Percentiles rank a stretch among this genome's conserved stretches.
Conservation (phyloP, 2,888 invertebrate species). For the Ennomos erosarius region DNA sequence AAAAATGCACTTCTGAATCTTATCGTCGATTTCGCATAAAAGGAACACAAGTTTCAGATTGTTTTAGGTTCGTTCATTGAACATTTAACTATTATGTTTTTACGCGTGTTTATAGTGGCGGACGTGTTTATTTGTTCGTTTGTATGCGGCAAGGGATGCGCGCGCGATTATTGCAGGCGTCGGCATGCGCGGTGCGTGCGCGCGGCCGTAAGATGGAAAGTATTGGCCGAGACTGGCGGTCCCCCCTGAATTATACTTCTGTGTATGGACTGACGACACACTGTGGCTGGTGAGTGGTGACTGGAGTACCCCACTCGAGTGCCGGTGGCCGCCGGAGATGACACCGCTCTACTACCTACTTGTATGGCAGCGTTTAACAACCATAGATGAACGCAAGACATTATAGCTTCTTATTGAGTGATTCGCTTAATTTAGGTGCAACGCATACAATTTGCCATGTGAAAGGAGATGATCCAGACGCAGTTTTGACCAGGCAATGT, state of each 20-base stretch:
- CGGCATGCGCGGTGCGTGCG: constrained; percentile 2
- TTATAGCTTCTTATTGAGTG: too few relatives aligned
- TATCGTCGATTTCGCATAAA: constrained; percentile 39
- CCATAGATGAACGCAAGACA: too few relatives aligned
- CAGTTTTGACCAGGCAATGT: too few relatives aligned
- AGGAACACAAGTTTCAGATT: constrained; percentile 35
- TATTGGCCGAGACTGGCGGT: constrained; percentile 15
- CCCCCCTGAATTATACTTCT: not conserved
- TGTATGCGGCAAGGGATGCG: constrained; percentile 7
- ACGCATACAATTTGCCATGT: too few relatives aligned
- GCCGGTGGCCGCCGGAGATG: not conserved
- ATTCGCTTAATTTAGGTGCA: too few relatives aligned
- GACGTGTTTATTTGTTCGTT: constrained; percentile 7
- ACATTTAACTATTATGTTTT: constrained; percentile 6
- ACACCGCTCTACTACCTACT: not conserved
- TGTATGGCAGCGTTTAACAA: constrained; percentile 1
- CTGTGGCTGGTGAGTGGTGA: too few relatives aligned
- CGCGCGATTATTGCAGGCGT: constrained; percentile 4
- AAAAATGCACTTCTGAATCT: constrained; percentile 43
- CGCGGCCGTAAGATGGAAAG: constrained; percentile 20
- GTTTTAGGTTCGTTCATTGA: constrained; percentile 16
- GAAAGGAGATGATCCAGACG: too few relatives aligned
- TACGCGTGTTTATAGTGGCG: not conserved
- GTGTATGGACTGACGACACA: too few relatives aligned
- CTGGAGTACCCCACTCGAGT: constrained; percentile 13